Conservation (phyloP, 2,113 vertebrate genomes). For the Cichladusa arquata region DNA sequence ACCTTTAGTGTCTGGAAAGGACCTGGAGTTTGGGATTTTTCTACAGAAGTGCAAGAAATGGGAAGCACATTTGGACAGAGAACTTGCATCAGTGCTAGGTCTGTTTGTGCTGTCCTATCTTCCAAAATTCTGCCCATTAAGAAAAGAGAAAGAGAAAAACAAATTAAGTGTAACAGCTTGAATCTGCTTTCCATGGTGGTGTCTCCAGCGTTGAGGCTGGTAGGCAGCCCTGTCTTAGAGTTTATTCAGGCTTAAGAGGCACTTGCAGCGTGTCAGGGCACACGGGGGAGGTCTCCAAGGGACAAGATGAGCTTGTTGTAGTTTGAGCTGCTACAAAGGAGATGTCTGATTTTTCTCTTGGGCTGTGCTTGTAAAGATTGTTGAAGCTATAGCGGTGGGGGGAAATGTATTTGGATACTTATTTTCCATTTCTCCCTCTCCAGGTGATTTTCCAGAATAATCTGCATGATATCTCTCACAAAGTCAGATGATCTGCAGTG, state of each 20-base stretch:
- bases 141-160: not conserved
- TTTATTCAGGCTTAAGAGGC: not conserved
- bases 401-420: not conserved
- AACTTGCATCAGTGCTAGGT: not conserved
- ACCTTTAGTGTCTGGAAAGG: not conserved
- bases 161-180: not conserved
- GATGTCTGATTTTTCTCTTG: not conserved
- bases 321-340: not conserved
- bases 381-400: fast-evolving
- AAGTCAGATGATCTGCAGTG: fast-evolving
- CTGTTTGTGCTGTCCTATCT: not conserved
- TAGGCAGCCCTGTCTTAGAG: not conserved
- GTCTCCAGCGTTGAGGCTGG: not conserved
- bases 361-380: not conserved
- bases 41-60: not conserved
- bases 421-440: not conserved
- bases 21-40: not conserved
- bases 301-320: not conserved
- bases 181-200: not conserved
- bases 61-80: not conserved
- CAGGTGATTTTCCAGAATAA: not conserved
- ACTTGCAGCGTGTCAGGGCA: not conserved
- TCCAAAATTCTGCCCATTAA: not conserved
- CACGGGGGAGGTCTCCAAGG: not conserved
- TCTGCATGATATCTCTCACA: not conserved